These are phyloP conservation scores for Phortica okadai DNA, from an alignment of 2,888 invertebrate species.

Conservation along the genomic window DNA sequence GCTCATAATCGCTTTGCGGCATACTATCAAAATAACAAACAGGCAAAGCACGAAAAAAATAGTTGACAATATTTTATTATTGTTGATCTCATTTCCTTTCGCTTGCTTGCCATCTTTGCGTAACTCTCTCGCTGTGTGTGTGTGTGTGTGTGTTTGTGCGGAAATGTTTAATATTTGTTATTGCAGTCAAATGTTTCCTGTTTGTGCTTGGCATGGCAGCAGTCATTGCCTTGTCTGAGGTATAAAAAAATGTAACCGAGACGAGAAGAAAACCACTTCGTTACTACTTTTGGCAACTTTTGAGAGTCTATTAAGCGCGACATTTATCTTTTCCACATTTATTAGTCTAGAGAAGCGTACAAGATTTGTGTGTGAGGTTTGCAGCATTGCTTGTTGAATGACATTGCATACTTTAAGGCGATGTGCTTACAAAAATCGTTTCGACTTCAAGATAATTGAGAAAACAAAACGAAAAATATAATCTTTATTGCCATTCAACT, in stretches of 20 bases:
- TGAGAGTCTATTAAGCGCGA: constrained; percentile 26
- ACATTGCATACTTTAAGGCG: not conserved
- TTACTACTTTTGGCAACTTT: constrained; percentile 29
- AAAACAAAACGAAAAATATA: not conserved
- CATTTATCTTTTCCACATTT: constrained; percentile 19
- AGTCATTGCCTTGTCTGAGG: not conserved
- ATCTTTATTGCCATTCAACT: not conserved
- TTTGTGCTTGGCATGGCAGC: constrained; percentile 42
- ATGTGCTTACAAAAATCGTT: not conserved
- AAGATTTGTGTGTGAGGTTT: not conserved
- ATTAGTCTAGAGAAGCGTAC: not conserved
- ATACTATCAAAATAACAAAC: constrained; percentile 20
- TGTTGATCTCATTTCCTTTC: constrained; percentile 12
- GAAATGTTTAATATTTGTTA: constrained; percentile 72
- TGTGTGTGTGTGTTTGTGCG: constrained; percentile 46
- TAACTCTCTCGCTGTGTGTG: constrained; percentile 35
- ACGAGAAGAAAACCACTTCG: not conserved
- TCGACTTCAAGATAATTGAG: too few relatives aligned
- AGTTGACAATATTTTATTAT: constrained; percentile 32
- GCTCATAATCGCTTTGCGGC: constrained; percentile 31
- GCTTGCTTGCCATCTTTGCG: constrained; percentile 8
- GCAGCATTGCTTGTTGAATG: not conserved
- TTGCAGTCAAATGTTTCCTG: constrained; percentile 68
- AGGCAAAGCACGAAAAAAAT: not conserved
- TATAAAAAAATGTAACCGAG: not conserved